phyloP scores from a whole-genome alignment of 92 coral and sea anemone species.

The Zoanthus solanderi region DNA sequence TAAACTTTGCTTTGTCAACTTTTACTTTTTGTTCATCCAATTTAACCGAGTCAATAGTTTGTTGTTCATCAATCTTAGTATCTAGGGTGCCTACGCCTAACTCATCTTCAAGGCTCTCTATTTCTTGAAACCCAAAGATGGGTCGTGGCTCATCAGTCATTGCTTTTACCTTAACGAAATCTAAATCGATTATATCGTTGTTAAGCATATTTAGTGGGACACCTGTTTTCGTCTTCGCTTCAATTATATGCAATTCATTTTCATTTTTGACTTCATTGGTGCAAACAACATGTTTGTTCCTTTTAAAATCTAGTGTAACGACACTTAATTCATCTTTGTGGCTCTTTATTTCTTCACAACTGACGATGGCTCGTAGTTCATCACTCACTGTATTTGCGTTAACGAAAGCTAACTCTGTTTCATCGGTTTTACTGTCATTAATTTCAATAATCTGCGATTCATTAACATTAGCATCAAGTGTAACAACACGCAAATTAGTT shows the following conservation, averaged over 20 bases:
- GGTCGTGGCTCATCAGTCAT: not conserved
- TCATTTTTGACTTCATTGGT: not conserved
- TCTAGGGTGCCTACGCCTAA: not conserved
- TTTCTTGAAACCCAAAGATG: not conserved
- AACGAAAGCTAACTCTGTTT: not conserved
- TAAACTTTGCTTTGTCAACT: not conserved
- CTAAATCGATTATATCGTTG: too few species aligned
- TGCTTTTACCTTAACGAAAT: too few species aligned
- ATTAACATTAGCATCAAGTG: not conserved
- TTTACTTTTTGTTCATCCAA: not conserved
- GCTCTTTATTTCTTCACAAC: not conserved
- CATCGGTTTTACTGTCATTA: not conserved
- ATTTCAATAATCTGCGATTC: not conserved
- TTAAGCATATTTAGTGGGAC: too few species aligned
- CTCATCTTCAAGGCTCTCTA: not conserved
- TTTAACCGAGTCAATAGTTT: not conserved
- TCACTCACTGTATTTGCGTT: not conserved
- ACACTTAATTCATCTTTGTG: not conserved
- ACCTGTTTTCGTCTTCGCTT: not conserved
- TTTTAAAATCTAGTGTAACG: not conserved
- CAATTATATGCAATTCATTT: not conserved
- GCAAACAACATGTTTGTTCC: not conserved
- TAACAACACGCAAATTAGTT: not conserved
- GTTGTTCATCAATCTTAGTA: not conserved
- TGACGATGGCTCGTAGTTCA: not conserved